These are phyloP conservation scores for Harmothoe impar DNA, from an alignment of 2,888 invertebrate genomes.

Conservation along the genomic window DNA sequence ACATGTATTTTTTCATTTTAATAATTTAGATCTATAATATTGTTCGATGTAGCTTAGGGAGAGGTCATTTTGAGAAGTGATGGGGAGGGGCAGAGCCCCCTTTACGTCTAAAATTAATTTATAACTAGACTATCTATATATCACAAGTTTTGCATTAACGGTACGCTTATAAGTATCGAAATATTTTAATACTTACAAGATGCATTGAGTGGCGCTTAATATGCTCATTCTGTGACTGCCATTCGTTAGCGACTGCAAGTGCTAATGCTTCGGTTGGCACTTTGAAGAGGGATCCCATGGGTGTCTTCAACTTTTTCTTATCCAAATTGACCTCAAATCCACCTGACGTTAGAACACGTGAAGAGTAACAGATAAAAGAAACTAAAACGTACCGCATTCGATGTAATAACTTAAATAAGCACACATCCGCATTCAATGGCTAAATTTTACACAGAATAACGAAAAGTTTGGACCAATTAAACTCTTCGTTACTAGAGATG, in stretches of 20 bases:
- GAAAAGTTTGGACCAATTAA: neutral
- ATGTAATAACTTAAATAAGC: neutral
- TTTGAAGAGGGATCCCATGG: slow-evolving; percentile 90
- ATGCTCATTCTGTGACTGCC: slow-evolving; percentile 92
- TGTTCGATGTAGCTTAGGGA: no score
- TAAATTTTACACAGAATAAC: neutral
- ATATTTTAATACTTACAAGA: slow-evolving; percentile 87
- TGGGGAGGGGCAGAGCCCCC: no score
- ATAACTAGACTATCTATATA: no score
- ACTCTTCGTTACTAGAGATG: no score
- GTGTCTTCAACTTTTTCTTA: slow-evolving; percentile 94
- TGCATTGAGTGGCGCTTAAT: slow-evolving; percentile 94
- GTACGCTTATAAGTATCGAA: no score
- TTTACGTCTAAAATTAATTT: no score
- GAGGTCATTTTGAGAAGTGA: no score
- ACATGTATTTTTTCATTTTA: no score
- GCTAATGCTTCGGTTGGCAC: slow-evolving; percentile 94
- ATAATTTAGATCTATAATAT: no score
- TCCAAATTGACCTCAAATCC: slow-evolving; percentile 92
- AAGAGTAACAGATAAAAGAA: neutral
- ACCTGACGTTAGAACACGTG: slow-evolving; percentile 46
- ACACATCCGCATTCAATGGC: slow-evolving; percentile 19
- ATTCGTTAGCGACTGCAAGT: slow-evolving; percentile 96
- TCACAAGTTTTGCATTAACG: no score
- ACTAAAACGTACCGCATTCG: neutral